Base-by-base conservation (phyloP, 2,113 vertebrate genomes). In the Pyxicephalus adspersus region DNA sequence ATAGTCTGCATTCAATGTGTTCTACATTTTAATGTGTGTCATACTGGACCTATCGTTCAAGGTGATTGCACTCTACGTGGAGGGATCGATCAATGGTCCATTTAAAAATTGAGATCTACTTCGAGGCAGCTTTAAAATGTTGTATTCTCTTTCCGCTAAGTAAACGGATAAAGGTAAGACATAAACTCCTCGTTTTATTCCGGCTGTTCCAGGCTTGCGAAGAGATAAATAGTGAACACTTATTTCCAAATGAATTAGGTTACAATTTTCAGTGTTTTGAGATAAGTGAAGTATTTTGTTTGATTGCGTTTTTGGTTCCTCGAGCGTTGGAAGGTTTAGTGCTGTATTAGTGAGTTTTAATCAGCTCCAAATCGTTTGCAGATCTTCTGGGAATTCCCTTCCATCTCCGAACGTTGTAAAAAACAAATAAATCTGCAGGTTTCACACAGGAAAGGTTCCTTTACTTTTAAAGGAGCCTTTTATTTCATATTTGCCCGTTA, bases 281-380 rank as follows among this genome's bases (percentile, higher is more conserved):
- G 71, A 74, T 74, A 74, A 74, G 71, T 74, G 71, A 74, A 74
- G 71, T 38, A 74, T 74, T 74, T 74, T 74, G 54, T 74, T 74
- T 74, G 71, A 74, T 74, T 74, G 71, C 71, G 54, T 74, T 74
- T 74, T 74, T 60, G 54, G 71, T 58, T 74, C 71, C 71, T 74
- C 71, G 71, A 74, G 71, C 71, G 34, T 74, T 74, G 52, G 55
- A 74, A 74, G 54, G 28, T 74, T 74, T 74, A 74, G 71, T 74
- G 54, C 28, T 74, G 55, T 74, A 60, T 74, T 74, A 74, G 71
- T 74, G 55, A 58, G 71, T 74, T 74, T 74, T 74, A 74, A 74
- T 74, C 71, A 74, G 71, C 54, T 74, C 54, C 71, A 74, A 60
- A 74, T 74, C 71, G 71, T 57, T 74, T 58, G 71, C 71, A 74